Evolutionary conservation across 1,140 invertebrate genomes (phyloP), one percentile per base, ranked within the genome.

Genomic region (Drosophila kurseongensis): DNA sequence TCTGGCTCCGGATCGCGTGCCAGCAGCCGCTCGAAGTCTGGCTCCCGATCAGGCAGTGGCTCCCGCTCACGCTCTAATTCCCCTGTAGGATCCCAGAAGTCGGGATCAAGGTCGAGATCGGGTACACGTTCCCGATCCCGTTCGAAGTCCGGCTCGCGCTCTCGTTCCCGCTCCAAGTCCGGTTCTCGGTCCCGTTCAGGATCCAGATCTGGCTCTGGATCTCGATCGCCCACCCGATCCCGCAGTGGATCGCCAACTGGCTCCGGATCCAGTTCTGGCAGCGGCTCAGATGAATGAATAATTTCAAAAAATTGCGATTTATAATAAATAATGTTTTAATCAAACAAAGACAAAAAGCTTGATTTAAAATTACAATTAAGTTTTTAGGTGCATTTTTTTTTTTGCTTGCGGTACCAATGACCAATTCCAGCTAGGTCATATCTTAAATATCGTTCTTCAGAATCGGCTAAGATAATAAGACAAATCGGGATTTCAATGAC

Each of bases 21-120:
- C 16, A 80, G 59, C 40, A 75, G 77, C n/a, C 78, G 91, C 9
- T 93, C 92, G 5, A 76, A 88, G 45, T 93, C 93, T 57, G 79
- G 68, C 12, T 78, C 76, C 3, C 80, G 82, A 50, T 93, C 93
- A 5, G 91, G 92, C 5, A 93, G 92, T 44, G 86, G 91, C 18
- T 93, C 90, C 3, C 72, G 81, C 6, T 90, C 84, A 40, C 89
- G 78, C 27, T 54, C 68, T 4, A 80, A 75, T 45, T 84, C 77
- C 8, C 80, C 68, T 18, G 51, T 61, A 27, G 78, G 78, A 48
- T 92, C 85, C 45, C 71, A 84, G 48, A 92, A 91, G 60, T 80
- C 82, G n/a, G 75, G 63, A 27, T 69, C 66, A 3, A 47, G 67
- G n/a, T 71, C 67, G 0, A 71, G 36, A 32, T 72, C 67, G 47